phyloP scores from a whole-genome alignment of 2,888 invertebrate species.

The Xylophagus ater region DNA sequence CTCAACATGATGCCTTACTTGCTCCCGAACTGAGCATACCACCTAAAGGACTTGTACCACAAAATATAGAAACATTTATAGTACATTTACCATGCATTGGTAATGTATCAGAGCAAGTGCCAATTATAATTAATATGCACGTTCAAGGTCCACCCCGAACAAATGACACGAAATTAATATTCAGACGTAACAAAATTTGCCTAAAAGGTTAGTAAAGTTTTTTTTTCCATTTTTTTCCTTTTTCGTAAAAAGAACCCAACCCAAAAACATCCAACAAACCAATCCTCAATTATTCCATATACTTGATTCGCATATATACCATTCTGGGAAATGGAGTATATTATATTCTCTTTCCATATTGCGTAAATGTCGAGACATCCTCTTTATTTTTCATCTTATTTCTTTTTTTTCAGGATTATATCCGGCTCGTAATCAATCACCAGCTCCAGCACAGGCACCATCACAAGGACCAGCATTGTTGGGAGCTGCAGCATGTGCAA shows the following conservation, averaged over 20 bases:
- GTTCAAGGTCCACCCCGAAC: conserved; percentile 63
- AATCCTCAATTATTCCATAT: too few relatives aligned
- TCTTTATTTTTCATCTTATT: too few relatives aligned
- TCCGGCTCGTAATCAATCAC: conserved; percentile 35
- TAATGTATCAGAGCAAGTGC: conserved; percentile 65
- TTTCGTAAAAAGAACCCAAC: neutral
- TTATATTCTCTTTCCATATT: too few relatives aligned
- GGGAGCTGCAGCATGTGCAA: conserved; percentile 72
- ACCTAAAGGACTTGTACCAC: conserved; percentile 66
- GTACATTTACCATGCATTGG: conserved; percentile 78
- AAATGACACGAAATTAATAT: conserved; percentile 60
- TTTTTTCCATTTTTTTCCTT: too few relatives aligned
- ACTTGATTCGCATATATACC: too few relatives aligned
- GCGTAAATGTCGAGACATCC: too few relatives aligned
- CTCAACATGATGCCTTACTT: conserved; percentile 60
- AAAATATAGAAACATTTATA: conserved; percentile 63
- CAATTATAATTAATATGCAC: conserved; percentile 68
- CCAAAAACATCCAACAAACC: too few relatives aligned
- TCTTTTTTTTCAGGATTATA: conserved; percentile 31
- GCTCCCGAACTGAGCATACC: conserved; percentile 77
- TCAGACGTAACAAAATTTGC: conserved; percentile 81
- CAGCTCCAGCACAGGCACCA: conserved; percentile 55
- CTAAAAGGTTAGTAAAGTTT: conserved; percentile 58
- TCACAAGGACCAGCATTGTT: conserved; percentile 59
- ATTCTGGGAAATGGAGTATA: too few relatives aligned